phyloP scores from a whole-genome alignment of 2,888 invertebrate genomes.

The Stenurella melanura region DNA sequence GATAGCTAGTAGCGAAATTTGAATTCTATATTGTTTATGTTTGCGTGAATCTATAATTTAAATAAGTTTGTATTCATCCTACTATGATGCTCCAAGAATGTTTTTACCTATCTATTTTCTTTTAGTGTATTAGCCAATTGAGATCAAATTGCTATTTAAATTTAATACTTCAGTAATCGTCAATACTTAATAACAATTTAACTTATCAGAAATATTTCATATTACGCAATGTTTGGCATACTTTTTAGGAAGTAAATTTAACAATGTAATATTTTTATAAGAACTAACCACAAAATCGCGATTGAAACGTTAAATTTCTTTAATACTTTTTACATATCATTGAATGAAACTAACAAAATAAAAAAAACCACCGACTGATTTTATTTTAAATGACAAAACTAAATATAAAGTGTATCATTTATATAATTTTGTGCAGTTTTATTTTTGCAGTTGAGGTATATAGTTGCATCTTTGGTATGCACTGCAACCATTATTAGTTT shows the following conservation, averaged over 20 bases:
- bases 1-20: too few relatives aligned
- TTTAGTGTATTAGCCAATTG: background rate
- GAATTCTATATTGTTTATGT: too few relatives aligned
- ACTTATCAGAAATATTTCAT: conserved; percentile 29
- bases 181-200: conserved; percentile 13
- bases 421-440: conserved; percentile 30
- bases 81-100: too few relatives aligned
- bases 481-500: conserved; percentile 8
- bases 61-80: too few relatives aligned
- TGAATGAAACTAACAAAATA: conserved; percentile 26
- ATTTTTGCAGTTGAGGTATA: conserved; percentile 34
- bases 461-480: conserved; percentile 22
- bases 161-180: conserved; percentile 16
- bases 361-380: conserved; percentile 34
- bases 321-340: conserved; percentile 40
- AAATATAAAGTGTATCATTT: conserved; percentile 39
- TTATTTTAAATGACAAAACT: conserved; percentile 36
- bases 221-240: conserved; percentile 40
- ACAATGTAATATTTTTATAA: conserved; percentile 35
- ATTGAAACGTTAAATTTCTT: conserved; percentile 37
- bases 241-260: conserved; percentile 39
- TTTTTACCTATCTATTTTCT: background rate
- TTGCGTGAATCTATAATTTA: too few relatives aligned
- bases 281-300: conserved; percentile 38
- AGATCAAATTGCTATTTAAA: conserved; percentile 18